Evolutionary conservation across 2,113 vertebrate species (phyloP).

Genomic region (Willisornis vidua): DNA sequence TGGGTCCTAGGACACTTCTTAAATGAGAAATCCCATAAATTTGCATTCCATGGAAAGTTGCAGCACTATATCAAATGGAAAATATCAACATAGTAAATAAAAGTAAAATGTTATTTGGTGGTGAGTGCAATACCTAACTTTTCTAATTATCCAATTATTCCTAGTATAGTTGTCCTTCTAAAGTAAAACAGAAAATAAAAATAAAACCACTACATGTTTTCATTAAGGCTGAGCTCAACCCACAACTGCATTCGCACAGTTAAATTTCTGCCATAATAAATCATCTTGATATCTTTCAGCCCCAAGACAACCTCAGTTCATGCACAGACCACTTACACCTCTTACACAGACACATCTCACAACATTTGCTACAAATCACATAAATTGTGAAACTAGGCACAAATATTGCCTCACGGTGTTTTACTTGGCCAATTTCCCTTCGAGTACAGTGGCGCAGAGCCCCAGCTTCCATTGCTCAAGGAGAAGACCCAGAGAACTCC

Average conservation of each 20-base stretch:
- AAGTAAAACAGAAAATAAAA: not conserved
- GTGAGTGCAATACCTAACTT: not conserved
- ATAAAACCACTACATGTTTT: not conserved
- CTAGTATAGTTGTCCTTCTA: not conserved
- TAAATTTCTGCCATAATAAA: not conserved
- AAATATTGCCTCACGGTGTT: fast-evolving
- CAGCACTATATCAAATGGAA: not conserved
- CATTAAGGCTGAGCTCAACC: not conserved
- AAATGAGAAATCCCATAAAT: not conserved
- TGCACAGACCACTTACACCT: not conserved
- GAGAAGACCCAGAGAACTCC: not conserved
- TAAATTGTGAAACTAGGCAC: not conserved
- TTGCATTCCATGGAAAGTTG: not conserved
- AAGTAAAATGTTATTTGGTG: not conserved
- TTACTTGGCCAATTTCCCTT: not conserved
- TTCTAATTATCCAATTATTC: not conserved
- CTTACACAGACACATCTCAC: not conserved
- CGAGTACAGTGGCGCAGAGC: not conserved
- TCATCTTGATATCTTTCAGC: not conserved
- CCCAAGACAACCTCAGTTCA: not conserved
- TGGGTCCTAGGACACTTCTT: not conserved
- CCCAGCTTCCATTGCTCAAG: not conserved
- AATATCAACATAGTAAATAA: not conserved
- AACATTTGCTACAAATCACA: not conserved
- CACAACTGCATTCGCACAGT: not conserved